phyloP scores from a whole-genome alignment of 2,113 vertebrate species.

The Zapornia atra region DNA sequence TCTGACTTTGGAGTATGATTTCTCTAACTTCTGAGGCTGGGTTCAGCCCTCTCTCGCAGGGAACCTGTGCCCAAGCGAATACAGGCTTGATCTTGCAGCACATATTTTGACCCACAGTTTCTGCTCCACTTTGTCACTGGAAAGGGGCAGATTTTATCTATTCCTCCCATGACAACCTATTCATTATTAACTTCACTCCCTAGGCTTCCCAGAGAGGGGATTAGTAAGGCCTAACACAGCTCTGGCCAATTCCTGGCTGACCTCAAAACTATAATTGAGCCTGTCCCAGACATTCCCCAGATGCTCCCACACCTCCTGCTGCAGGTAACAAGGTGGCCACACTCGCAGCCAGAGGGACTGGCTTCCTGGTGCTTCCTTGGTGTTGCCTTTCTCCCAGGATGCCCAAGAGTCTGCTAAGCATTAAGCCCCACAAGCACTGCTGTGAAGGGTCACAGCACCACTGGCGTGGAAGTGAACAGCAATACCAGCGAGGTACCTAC shows the following conservation, averaged over 20 bases:
- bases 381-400: accelerated
- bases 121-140: background rate
- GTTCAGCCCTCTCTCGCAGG: background rate
- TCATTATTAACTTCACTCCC: background rate
- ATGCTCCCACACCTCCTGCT: background rate
- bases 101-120: background rate
- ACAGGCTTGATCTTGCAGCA: background rate
- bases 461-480: background rate
- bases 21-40: background rate
- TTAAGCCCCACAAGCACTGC: background rate
- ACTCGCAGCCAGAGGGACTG: background rate
- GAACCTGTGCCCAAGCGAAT: background rate
- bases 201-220: background rate
- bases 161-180: background rate
- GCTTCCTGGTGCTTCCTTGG: background rate
- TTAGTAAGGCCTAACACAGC: conserved; percentile 14
- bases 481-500: too few relatives aligned
- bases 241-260: conserved; percentile 14
- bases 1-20: background rate
- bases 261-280: conserved; percentile 5
- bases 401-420: accelerated
- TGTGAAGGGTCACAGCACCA: background rate
- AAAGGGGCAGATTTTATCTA: background rate
- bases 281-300: background rate
- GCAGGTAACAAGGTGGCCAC: background rate